Base-by-base conservation (phyloP, 2,113 vertebrate genomes). In the Cynocephalus volans region DNA sequence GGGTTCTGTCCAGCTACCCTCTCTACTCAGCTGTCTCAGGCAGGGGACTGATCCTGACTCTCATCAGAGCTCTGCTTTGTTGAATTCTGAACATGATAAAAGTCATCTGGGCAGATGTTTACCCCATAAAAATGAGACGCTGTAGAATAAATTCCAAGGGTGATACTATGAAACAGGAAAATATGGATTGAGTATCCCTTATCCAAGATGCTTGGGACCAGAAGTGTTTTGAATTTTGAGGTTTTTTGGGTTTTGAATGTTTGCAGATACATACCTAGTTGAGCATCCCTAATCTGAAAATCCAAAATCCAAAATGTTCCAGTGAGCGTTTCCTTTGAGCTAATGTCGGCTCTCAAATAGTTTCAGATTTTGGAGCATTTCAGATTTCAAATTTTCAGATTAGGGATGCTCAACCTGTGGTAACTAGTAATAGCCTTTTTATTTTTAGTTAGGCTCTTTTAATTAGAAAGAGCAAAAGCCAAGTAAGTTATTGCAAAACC, bases 71-170 rank as follows among this genome's bases (percentile, higher is more conserved):
- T 70, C 45, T 9, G n/a, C 58, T 52, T 4, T 79, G 36, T 64
- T 65, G 79, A 62, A 85, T 58, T 85, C 79, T 28, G 72, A 73
- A 60, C 31, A 84, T 95, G 70, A 54, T 45, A 50, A 82, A 83
- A 56, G 58, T 67, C 54, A 81, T 19, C 14, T 54, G 58, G 13
- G 41, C 52, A 56, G 54, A 33, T 8, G 1, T 60, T 76, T 89
- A 67, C 77, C 65, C 81, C 13, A 14, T 67, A 33, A 81, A 96
- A 94, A 62, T 45, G 8, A 41, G 21, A 82, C 77, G 31, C 54
- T 56, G 4, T 64, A n/a, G 56, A 95, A 73, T 88, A 89, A 85
- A 94, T 88, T 75, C 31, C 56, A 65, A 82, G 9, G n/a, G 62
- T 69, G 17, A n/a, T 67, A 72, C 80, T 50, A 67, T 56, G 79